Evolutionary conservation across 2,113 vertebrate genomes (phyloP).

Genomic region (Pontoporia blainvillei): DNA sequence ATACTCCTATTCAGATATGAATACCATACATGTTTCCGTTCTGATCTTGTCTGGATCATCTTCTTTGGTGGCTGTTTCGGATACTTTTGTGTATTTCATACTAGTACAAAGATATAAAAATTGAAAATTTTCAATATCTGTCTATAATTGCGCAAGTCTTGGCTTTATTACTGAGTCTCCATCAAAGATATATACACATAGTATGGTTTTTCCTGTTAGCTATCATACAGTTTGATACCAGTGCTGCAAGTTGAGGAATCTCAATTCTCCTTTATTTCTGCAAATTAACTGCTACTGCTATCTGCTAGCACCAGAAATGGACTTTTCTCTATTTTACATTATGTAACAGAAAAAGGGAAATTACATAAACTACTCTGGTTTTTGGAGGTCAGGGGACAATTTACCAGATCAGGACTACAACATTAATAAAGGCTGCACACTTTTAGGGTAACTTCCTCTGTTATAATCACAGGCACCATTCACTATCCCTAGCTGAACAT

Average conservation of each 20-base stretch:
- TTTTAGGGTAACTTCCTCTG: not conserved
- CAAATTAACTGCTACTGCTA: not conserved
- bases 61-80: not conserved
- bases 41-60: not conserved
- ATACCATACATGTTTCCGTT: not conserved
- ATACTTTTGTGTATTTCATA: not conserved
- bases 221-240: not conserved
- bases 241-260: not conserved
- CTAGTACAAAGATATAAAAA: not conserved
- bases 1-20: not conserved
- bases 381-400: not conserved
- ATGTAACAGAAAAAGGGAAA: not conserved
- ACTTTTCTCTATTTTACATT: not conserved
- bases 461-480: not conserved
- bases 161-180: not conserved
- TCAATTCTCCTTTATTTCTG: not conserved
- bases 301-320: not conserved
- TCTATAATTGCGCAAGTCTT: not conserved
- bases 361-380: not conserved
- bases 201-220: not conserved
- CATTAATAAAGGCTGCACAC: not conserved
- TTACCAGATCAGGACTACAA: not conserved
- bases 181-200: not conserved
- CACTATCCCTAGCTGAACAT: not conserved
- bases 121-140: not conserved